Evolutionary conservation across 1,140 invertebrate genomes (phyloP), one percentile per base, ranked within the genome.

Genomic region (Philopotamus ludificatus): DNA sequence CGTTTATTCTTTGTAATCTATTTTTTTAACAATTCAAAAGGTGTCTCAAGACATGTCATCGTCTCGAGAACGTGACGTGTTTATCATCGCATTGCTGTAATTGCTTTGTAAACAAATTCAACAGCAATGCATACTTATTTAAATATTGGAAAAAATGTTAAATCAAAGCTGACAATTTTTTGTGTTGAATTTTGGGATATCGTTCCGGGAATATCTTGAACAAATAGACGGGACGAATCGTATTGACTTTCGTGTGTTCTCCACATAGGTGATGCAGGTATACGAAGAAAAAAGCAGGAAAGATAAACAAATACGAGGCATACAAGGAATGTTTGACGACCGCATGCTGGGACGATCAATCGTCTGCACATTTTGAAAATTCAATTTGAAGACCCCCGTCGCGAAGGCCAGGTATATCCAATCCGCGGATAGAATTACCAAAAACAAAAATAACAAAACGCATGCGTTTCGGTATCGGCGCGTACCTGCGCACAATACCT

Each of bases 331-430:
- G 53, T 49, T 60, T 50, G 67, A 58, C 25, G 66, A 28, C 51
- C 66, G 39, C 68, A 69, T 61, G 63, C 65, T 67, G 54, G 25
- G 67, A 18, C 26, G 50, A 10, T 59, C 54, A 66, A 69, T 66
- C 49, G 34, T 16, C 28, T 65, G 16, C 26, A 57, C 60, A 60
- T 66, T 66, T 70, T 70, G 68, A 70, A 66, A 70, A 66, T 70
- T 70, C 68, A 70, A 70, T 70, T 70, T 66, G 61, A 34, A 55
- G 47, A 42, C 49, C 63, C 68, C 68, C 64, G 68, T 49, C 12
- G 68, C 12, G 54, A 12, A 34, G n/a, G n/a, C n/a, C n/a, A n/a
- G n/a, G n/a, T n/a, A n/a, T n/a, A n/a, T n/a, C n/a, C n/a, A n/a
- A n/a, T n/a, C n/a, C n/a, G n/a, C n/a, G n/a, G n/a, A n/a, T n/a